phyloP scores from a whole-genome alignment of 2,797 vertebrate genomes.

The Eulemur coronatus region DNA sequence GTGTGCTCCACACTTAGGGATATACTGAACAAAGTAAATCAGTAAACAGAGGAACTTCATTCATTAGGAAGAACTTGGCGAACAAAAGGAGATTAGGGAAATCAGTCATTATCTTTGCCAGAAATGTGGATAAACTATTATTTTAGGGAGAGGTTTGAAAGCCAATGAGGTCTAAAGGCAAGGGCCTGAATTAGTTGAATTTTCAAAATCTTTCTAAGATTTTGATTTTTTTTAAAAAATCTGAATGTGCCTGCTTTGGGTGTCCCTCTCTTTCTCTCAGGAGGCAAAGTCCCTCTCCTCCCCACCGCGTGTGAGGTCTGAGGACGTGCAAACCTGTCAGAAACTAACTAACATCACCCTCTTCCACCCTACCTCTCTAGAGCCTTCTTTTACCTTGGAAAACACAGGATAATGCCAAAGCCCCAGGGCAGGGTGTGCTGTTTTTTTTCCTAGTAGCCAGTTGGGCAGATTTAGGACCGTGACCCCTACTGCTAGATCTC shows the following conservation, averaged over 20 bases:
- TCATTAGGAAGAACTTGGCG: neutral
- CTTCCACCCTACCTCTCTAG: neutral
- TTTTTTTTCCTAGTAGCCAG: neutral
- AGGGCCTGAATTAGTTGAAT: neutral
- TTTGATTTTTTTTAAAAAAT: neutral
- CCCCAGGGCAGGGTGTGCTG: neutral
- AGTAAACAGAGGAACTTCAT: neutral
- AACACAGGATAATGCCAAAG: neutral
- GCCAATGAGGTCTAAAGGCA: neutral
- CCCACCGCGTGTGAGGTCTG: rapidly evolving
- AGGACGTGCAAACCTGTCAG: neutral
- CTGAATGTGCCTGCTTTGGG: neutral
- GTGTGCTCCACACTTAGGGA: neutral
- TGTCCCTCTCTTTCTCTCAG: neutral
- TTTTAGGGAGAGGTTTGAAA: slow-evolving; percentile 4
- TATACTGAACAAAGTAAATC: neutral
- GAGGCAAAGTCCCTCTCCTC: neutral
- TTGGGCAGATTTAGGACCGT: neutral
- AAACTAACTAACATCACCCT: neutral
- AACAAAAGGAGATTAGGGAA: neutral
- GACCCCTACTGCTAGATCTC: neutral
- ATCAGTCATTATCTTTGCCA: neutral
- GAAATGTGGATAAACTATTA: neutral
- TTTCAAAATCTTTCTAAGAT: neutral
- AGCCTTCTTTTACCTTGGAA: neutral